phyloP scores from a whole-genome alignment of 2,113 vertebrate genomes.

The Nyctibius bracteatus region DNA sequence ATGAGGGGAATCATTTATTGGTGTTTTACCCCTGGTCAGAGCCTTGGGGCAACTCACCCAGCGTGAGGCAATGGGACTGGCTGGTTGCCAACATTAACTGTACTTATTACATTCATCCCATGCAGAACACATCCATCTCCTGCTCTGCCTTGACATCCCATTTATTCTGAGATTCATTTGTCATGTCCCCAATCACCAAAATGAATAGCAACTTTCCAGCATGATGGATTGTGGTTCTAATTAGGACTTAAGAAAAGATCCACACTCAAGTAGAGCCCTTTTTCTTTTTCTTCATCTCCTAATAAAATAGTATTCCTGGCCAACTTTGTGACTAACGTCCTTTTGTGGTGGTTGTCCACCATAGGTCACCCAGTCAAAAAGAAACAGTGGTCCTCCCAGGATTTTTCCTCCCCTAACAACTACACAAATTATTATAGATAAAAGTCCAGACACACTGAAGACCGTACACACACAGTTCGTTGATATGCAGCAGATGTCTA shows the following conservation, averaged over 20 bases:
- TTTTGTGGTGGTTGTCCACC: conserved; percentile 63
- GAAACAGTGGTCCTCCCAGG: background rate
- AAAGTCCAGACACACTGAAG: background rate
- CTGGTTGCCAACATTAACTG: conserved; percentile 85
- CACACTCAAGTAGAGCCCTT: conserved; percentile 69
- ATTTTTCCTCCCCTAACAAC: background rate
- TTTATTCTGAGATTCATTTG: conserved; percentile 93
- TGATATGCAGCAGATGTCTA: background rate
- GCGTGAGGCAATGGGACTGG: conserved; percentile 71
- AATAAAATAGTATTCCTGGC: conserved; percentile 58
- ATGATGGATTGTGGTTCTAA: conserved; percentile 87
- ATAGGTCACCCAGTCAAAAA: conserved; percentile 68
- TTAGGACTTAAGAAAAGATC: conserved; percentile 82
- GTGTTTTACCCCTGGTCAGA: conserved; percentile 62
- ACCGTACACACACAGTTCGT: background rate
- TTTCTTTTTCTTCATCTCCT: conserved; percentile 59
- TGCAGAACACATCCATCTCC: conserved; percentile 90
- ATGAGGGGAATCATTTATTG: conserved; percentile 66
- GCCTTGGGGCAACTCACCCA: conserved; percentile 64
- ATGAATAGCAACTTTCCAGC: conserved; percentile 84
- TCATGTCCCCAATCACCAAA: conserved; percentile 89
- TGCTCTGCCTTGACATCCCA: conserved; percentile 81
- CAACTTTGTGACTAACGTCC: conserved; percentile 64
- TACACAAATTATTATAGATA: background rate
- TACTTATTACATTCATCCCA: conserved; percentile 82